Conservation (phyloP, 2,888 invertebrate genomes). For the Ennomos fuscantarius region DNA sequence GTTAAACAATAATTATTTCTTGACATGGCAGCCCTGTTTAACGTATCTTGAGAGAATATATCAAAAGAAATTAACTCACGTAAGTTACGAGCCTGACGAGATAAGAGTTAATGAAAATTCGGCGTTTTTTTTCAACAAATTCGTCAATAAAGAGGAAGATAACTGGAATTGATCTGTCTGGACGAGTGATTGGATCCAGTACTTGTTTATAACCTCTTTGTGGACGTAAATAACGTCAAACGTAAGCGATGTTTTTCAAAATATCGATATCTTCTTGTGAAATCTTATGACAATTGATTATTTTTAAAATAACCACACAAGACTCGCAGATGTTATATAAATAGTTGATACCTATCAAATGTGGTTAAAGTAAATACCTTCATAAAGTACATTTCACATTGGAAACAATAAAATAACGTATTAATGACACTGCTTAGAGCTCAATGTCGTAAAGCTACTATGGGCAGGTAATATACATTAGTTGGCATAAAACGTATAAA, state of each 20-base stretch:
- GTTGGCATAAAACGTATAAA: slow-evolving; percentile 9
- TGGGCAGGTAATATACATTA: background rate
- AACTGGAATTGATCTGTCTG: slow-evolving; percentile 70
- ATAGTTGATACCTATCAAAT: background rate
- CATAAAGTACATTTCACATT: background rate
- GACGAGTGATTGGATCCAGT: slow-evolving; percentile 35
- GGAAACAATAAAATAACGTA: background rate
- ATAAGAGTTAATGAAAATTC: slow-evolving; percentile 80
- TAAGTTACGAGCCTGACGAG: slow-evolving; percentile 73
- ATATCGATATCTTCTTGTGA: background rate
- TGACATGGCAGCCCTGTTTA: slow-evolving; percentile 24
- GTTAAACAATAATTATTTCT: background rate
- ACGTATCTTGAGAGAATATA: slow-evolving; percentile 62
- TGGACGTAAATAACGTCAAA: slow-evolving; percentile 1
- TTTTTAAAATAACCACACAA: background rate
- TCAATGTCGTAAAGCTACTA: background rate
- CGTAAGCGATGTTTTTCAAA: background rate
- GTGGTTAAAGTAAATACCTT: too few relatives aligned
- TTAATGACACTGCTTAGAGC: background rate
- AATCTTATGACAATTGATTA: background rate
- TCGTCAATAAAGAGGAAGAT: slow-evolving; percentile 61
- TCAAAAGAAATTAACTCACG: slow-evolving; percentile 79
- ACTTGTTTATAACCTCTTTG: slow-evolving; percentile 35
- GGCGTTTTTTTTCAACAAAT: slow-evolving; percentile 75
- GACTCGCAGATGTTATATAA: background rate